These are phyloP conservation scores for Rhopilema esculentum DNA, from an alignment of 30 jellyfish, hydroid and myxozoan genomes.

Conservation along the genomic window DNA sequence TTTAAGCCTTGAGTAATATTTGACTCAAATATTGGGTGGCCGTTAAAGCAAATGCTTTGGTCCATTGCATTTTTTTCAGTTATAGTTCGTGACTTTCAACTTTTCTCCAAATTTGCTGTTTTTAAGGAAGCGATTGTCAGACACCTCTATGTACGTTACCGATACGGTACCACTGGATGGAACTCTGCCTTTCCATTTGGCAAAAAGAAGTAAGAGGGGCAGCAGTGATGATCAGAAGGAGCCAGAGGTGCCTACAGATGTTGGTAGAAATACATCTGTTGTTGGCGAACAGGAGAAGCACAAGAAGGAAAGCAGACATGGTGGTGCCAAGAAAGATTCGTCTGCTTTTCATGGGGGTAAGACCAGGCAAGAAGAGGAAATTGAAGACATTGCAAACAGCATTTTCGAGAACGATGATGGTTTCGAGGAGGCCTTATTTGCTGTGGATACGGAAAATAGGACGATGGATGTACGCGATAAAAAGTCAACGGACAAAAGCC, in stretches of 20 bases:
- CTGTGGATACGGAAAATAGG: constrained; percentile 18
- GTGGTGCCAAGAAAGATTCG: background rate
- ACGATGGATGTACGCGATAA: background rate
- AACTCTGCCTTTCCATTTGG: constrained; percentile 35
- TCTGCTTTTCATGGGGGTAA: background rate
- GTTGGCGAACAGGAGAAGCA: background rate
- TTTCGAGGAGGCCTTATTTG: constrained; percentile 30
- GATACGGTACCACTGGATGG: constrained; percentile 44
- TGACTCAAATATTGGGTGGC: too few species aligned
- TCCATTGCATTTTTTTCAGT: background rate
- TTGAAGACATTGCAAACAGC: constrained; percentile 35
- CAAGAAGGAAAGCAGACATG: background rate
- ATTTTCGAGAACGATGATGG: constrained; percentile 30
- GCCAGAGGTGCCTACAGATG: background rate
- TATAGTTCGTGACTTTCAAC: background rate
- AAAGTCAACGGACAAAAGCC: constrained; percentile 16
- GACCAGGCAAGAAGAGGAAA: background rate
- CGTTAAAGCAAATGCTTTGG: background rate
- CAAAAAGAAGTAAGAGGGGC: constrained; percentile 23
- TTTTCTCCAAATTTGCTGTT: background rate
- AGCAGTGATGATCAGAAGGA: background rate
- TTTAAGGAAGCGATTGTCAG: constrained; percentile 58
- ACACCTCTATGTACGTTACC: constrained; percentile 60
- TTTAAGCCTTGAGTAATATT: too few species aligned
- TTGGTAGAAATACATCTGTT: background rate